Evolutionary conservation across 2,888 invertebrate genomes (phyloP).

Genomic region (Keiferia lycopersicella): DNA sequence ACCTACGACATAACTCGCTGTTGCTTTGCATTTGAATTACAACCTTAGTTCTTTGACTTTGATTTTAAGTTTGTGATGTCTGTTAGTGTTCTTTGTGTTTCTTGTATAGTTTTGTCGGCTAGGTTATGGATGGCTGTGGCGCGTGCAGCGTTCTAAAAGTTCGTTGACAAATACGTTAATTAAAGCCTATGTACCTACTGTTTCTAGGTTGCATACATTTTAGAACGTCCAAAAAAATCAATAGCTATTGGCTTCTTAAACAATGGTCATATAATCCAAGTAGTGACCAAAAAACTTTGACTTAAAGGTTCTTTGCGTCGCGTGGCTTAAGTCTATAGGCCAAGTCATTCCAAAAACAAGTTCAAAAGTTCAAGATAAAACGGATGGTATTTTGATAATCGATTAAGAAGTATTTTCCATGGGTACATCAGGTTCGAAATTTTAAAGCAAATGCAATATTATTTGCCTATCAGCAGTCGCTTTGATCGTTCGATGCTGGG

Average conservation of each 20-base stretch:
- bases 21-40: constrained; percentile 33
- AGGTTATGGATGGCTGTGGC: constrained; percentile 55
- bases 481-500: constrained; percentile 33
- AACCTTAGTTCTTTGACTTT: constrained; percentile 36
- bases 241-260: no score
- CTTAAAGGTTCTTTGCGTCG: no score
- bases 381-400: no score
- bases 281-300: no score
- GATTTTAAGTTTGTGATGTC: constrained; percentile 16
- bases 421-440: constrained; percentile 23
- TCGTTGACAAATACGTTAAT: constrained; percentile 50
- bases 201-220: constrained; percentile 5
- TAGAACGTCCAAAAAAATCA: neutral
- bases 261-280: no score
- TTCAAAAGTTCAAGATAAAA: no score
- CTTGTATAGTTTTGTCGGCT: constrained; percentile 30
- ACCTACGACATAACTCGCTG: constrained; percentile 33
- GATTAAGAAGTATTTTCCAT: neutral
- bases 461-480: constrained; percentile 32
- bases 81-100: constrained; percentile 27
- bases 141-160: constrained; percentile 48
- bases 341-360: no score
- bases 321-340: no score
- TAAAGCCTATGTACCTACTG: constrained; percentile 32
- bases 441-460: constrained; percentile 35